Evolutionary conservation across 2,888 invertebrate species (phyloP), one percentile per base, ranked within the genome.

Genomic region (Zele albiditarsus): DNA sequence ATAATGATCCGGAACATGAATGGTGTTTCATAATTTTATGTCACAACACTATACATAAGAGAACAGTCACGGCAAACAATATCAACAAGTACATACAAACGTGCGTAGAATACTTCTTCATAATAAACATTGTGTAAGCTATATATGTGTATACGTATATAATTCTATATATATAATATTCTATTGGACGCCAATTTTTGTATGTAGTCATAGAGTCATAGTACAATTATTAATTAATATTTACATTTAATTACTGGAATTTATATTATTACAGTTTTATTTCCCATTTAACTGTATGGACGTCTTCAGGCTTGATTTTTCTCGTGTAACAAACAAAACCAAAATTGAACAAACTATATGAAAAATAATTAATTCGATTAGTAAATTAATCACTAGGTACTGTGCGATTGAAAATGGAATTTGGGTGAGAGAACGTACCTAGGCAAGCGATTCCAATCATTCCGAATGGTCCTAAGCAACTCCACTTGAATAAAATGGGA

Each of bases 381-480:
- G 28, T 27, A 63, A 16, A 27, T 25, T 16, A 38, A 12, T 38
- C 12, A 8, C 10, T 2, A 38, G 12, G 12, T 38, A 38, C 38
- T 38, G 4, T 31, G 14, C 6, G 12, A 20, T 0, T 25, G 8
- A 10, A 42, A 14, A 38, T 25, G 33, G 33, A 69, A 33, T 57
- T 74, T 69, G 3, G 53, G 20, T 66, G 5, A 31, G 6, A 16
- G 42, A 16, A 58, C 77, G 81, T 90, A 94, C 94, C 90, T 79
- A 92, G 82, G 80, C 94, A 90, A 27, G 93, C 92, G 6, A 90
- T 84, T 8, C 93, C 92, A 73, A 95, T 92, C 85, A 93, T 92
- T 70, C 94, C 86, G 85, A 95, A 95, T 3, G 95, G 95, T 25
- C 94, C 94, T 33, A 93, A 88, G 83, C 95, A 95, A 49, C 95